These are phyloP conservation scores for Caenorhabditis sp. DNA, from an alignment of 2,888 invertebrate species.

Conservation along the genomic window DNA sequence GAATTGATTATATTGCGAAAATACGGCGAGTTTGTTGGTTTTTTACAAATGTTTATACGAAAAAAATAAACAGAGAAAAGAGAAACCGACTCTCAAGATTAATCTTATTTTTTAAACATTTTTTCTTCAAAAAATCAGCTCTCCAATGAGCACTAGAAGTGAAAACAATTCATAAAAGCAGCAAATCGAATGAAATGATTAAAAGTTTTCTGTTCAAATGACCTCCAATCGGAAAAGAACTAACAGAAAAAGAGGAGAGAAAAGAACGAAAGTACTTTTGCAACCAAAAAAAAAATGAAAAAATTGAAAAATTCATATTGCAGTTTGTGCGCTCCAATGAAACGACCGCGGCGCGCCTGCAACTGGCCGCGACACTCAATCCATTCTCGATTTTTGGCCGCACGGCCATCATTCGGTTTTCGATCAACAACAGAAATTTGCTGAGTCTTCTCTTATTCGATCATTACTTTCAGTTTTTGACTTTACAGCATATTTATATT, in stretches of 20 bases:
- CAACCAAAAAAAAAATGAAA: neutral
- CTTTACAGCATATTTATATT: neutral
- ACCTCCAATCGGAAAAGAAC: neutral
- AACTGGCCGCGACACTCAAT: constrained; percentile 1
- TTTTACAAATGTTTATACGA: neutral
- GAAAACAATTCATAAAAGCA: neutral
- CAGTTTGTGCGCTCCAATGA: constrained; percentile 1
- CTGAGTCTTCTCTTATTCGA: constrained; percentile 19
- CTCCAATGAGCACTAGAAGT: neutral
- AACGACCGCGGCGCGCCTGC: neutral
- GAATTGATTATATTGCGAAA: neutral
- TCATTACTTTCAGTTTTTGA: constrained; percentile 21
- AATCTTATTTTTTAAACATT: too few species aligned
- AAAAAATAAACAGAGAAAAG: neutral
- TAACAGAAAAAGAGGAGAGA: too few species aligned
- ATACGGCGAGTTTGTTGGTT: neutral
- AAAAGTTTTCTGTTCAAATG: neutral
- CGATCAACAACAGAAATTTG: constrained; percentile 41
- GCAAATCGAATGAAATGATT: neutral
- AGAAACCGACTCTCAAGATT: too few species aligned
- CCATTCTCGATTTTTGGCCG: constrained; percentile 38
- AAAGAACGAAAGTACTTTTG: neutral
- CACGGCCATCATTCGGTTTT: constrained; percentile 58
- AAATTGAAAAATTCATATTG: neutral
- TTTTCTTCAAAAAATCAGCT: neutral